Conservation (phyloP, 30 jellyfish, hydroid and myxozoan genomes). For the Rhopilema esculentum region DNA sequence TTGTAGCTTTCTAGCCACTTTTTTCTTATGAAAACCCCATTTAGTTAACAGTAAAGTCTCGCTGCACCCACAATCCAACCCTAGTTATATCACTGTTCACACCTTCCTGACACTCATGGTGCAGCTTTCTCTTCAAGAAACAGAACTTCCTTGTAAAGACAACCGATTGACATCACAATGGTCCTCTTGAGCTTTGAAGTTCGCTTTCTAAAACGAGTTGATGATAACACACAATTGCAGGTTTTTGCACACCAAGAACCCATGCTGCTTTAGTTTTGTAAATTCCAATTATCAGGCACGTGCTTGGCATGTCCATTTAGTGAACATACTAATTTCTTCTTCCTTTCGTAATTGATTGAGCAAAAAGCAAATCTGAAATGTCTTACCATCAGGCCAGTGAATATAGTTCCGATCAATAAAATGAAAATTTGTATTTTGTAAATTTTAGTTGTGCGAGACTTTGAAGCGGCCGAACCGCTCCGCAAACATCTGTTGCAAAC, state of each 20-base stretch:
- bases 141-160: too few species aligned
- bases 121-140: too few species aligned
- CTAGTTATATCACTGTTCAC: too few species aligned
- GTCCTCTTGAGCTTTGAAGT: not conserved
- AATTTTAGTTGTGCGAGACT: not conserved
- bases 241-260: not conserved
- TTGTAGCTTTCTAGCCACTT: too few species aligned
- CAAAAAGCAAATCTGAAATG: not conserved
- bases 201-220: not conserved
- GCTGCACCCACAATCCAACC: too few species aligned
- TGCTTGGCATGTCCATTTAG: not conserved
- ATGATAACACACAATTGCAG: not conserved
- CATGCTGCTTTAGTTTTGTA: not conserved
- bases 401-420: too few species aligned
- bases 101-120: too few species aligned
- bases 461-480: not conserved
- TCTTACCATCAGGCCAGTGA: not conserved
- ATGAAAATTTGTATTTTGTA: not conserved
- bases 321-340: not conserved
- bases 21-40: too few species aligned
- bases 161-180: too few species aligned
- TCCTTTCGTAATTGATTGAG: not conserved
- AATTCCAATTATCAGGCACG: not conserved
- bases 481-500: not conserved
- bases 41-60: too few species aligned